Conservation (phyloP, 2,113 vertebrate species). For the Caranx melampygus region DNA sequence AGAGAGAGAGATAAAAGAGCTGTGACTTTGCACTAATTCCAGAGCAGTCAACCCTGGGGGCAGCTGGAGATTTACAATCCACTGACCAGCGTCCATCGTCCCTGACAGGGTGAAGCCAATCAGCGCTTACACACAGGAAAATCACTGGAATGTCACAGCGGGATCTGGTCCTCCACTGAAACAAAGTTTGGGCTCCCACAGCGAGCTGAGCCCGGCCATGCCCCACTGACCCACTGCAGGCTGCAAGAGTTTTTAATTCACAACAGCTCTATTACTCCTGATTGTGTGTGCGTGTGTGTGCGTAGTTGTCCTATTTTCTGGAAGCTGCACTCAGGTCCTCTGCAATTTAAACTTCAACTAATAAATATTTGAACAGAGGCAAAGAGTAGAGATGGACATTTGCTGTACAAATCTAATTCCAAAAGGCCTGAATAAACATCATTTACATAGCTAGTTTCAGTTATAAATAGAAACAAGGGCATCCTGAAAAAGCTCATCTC, state of each 20-base stretch:
- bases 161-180: constrained; percentile 20
- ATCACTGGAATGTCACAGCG: constrained; percentile 48
- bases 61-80: constrained; percentile 34
- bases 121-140: constrained; percentile 32
- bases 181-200: constrained; percentile 35
- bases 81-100: constrained; percentile 52
- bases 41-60: constrained; percentile 38
- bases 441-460: background rate
- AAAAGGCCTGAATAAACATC: background rate
- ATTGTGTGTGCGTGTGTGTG: background rate
- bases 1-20: constrained; percentile 27
- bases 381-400: background rate
- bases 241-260: constrained; percentile 31
- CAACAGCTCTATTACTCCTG: constrained; percentile 10
- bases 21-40: constrained; percentile 49
- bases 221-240: constrained; percentile 59
- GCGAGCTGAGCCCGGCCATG: constrained; percentile 22
- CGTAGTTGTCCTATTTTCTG: background rate
- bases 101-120: constrained; percentile 63
- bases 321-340: background rate
- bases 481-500: background rate
- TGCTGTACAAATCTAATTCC: background rate
- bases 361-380: background rate
- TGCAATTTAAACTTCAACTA: background rate
- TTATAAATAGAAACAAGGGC: background rate